phyloP scores from a whole-genome alignment of 2,113 vertebrate genomes.

The Antechinus stuartii region DNA sequence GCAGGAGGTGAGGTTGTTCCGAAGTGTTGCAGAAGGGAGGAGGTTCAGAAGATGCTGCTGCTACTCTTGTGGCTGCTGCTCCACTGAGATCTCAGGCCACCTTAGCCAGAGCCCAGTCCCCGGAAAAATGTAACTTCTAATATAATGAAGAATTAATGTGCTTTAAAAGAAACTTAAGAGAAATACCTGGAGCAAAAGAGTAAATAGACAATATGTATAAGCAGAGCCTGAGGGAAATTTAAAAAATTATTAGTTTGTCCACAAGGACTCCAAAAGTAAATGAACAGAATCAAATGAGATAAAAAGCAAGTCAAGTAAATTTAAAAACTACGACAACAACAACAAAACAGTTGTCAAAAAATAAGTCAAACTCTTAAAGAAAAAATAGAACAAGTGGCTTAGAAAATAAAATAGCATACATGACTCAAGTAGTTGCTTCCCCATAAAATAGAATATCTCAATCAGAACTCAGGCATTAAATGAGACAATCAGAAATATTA shows the following conservation, averaged over 20 bases:
- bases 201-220: background rate
- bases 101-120: too few relatives aligned
- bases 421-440: background rate
- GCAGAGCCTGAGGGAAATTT: background rate
- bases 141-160: background rate
- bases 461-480: background rate
- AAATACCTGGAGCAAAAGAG: background rate
- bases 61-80: too few relatives aligned
- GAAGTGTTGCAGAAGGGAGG: too few relatives aligned
- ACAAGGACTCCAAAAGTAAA: background rate
- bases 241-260: background rate
- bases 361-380: background rate
- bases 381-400: background rate
- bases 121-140: background rate
- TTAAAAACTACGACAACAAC: too few relatives aligned
- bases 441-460: too few relatives aligned
- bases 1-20: slow-evolving; percentile 78
- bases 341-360: background rate
- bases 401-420: background rate
- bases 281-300: background rate
- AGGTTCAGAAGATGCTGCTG: too few relatives aligned
- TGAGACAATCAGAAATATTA: background rate
- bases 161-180: background rate
- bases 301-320: background rate
- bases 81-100: too few relatives aligned